Evolutionary conservation across 2,113 vertebrate species (phyloP), one percentile per base, ranked within the genome.

Genomic region (Megaceryle torquata): DNA sequence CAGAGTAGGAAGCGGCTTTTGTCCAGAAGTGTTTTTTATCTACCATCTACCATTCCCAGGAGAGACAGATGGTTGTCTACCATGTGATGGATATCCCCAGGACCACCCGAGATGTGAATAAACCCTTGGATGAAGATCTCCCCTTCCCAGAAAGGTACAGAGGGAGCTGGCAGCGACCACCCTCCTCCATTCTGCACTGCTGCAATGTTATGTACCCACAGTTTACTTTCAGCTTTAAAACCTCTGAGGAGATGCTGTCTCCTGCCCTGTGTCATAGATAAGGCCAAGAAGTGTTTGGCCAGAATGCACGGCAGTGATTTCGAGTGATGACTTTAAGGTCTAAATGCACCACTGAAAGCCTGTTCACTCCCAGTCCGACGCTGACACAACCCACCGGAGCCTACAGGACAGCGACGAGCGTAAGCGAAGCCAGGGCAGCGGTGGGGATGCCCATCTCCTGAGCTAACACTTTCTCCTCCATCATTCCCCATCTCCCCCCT

Each of bases 191-290:
- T 18, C 5, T 2, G 25, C 1, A 6, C 1, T 14, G 15, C 41
- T 18, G 59, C 86, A 70, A 10, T n/a, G 4, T 29, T 24, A 31
- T 3, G 63, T 16, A 35, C 86, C 83, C 53, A 39, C 43, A 11
- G 17, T 5, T 69, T 14, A 0, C 37, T 60, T 78, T 6, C 77
- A 51, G 89, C 79, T 48, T 18, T 46, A 69, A 68, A 82, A 46
- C 33, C 87, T 60, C 89, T 48, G 4, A 35, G 86, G 85, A 95
- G 85, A 53, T 3, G 13, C 89, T 19, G 21, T 43, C 72, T 81
- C 57, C 82, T 82, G 75, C 63, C 59, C 75, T 37, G 37, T 44
- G 16, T 64, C 43, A 35, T 57, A 95, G 95, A 95, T 60, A 67
- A 56, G 14, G 48, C 17, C 51, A 18, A 65, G 10, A 37, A 53